Evolutionary conservation across 2,113 vertebrate species (phyloP).

Genomic region (Alouatta palliata): DNA sequence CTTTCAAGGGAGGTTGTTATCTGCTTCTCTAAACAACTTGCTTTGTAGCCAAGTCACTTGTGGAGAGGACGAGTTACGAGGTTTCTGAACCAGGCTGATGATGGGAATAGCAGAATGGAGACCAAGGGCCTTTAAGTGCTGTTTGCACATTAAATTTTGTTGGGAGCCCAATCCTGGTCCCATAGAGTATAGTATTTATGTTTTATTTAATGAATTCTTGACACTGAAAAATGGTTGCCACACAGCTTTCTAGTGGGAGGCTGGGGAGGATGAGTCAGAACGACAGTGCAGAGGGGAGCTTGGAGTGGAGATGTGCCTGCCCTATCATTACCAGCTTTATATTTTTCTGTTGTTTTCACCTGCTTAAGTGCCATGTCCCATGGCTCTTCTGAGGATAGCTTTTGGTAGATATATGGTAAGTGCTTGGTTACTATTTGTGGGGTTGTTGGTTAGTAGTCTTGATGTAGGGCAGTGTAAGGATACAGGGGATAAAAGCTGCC

Average conservation of each 20-base stretch:
- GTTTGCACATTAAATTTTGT: background rate
- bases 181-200: conserved; percentile 21
- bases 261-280: conserved; percentile 19
- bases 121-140: conserved; percentile 24
- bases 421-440: background rate
- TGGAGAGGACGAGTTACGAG: conserved; percentile 57
- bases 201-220: conserved; percentile 62
- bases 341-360: background rate
- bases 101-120: background rate
- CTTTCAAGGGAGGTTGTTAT: conserved; percentile 72
- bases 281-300: background rate
- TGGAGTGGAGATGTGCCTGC: background rate
- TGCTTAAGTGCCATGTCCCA: background rate
- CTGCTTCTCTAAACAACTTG: conserved; percentile 62
- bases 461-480: background rate
- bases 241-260: conserved; percentile 16
- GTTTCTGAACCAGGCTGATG: conserved; percentile 1
- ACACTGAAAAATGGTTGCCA: conserved; percentile 52
- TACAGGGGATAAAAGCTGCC: background rate
- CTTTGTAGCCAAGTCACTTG: conserved; percentile 28
- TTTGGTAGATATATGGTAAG: background rate
- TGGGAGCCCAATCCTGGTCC: background rate
- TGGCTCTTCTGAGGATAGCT: background rate
- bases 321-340: background rate
- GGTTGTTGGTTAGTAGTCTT: background rate